These are phyloP conservation scores for Indri indri DNA, from an alignment of 2,113 vertebrate genomes.

Conservation along the genomic window DNA sequence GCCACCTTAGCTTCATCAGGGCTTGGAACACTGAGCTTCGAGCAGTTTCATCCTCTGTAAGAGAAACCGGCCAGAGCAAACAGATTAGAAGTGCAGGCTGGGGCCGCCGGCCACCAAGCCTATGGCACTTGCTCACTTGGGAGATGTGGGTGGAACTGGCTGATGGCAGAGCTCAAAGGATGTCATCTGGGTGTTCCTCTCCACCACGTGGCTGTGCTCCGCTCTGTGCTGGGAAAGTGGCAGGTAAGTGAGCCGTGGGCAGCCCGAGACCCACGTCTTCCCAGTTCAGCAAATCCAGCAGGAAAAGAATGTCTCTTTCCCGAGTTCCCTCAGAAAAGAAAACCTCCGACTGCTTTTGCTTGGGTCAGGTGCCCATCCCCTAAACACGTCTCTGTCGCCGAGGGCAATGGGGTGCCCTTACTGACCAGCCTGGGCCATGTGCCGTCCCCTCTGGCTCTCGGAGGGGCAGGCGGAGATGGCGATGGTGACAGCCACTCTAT, in stretches of 20 bases:
- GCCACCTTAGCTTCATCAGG: background rate
- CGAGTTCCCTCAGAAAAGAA: background rate
- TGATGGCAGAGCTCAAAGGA: background rate
- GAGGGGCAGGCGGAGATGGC: background rate
- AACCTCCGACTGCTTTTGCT: background rate
- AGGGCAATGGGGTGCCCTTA: background rate
- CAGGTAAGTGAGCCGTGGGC: background rate
- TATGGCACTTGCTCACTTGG: background rate
- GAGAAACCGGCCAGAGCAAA: background rate
- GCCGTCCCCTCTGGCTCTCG: background rate
- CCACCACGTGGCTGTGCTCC: background rate
- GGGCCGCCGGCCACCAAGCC: background rate
- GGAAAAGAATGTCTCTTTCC: background rate
- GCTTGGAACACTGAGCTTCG: background rate
- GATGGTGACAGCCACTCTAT: background rate
- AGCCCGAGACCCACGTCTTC: background rate
- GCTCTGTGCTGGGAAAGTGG: background rate
- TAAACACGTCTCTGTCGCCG: background rate
- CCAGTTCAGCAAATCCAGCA: background rate
- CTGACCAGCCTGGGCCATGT: background rate
- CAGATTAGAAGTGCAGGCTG: background rate
- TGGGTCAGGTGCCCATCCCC: background rate
- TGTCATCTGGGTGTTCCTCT: background rate
- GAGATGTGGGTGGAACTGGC: background rate
- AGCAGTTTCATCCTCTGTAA: background rate